Evolutionary conservation across 2,113 vertebrate genomes (phyloP).

Genomic region (Peromyscus leucopus): DNA sequence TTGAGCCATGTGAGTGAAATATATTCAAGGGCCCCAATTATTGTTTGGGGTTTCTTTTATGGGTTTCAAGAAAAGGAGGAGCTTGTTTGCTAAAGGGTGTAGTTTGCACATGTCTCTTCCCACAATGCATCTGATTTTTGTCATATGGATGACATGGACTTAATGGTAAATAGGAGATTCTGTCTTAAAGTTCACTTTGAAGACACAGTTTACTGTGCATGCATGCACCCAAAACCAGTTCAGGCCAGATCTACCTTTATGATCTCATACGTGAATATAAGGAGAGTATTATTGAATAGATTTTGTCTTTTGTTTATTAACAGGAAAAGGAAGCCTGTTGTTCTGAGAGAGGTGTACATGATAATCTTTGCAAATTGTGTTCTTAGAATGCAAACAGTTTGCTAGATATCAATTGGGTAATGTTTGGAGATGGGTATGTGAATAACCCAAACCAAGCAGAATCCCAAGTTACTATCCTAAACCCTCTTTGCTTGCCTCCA

Average conservation of each 20-base stretch:
- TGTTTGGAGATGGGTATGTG: background rate
- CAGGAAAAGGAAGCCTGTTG: background rate
- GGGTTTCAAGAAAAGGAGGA: background rate
- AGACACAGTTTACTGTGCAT: background rate
- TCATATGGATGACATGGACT: background rate
- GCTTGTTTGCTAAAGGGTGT: background rate
- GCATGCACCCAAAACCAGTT: background rate
- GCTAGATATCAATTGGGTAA: background rate
- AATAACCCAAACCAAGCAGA: background rate
- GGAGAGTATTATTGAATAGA: background rate
- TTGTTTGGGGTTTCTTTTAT: background rate
- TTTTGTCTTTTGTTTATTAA: background rate
- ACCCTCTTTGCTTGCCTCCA: background rate
- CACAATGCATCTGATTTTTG: background rate
- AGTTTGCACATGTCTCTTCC: background rate
- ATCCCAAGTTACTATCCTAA: background rate
- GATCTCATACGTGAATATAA: background rate
- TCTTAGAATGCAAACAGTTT: background rate
- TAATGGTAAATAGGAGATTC: background rate
- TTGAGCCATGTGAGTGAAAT: background rate
- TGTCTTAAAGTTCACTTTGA: background rate
- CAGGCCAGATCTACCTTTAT: background rate
- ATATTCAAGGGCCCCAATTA: background rate
- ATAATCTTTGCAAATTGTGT: background rate
- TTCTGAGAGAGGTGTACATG: background rate